phyloP scores from a whole-genome alignment of 2,113 vertebrate genomes.

The Eudyptes chrysolophus region DNA sequence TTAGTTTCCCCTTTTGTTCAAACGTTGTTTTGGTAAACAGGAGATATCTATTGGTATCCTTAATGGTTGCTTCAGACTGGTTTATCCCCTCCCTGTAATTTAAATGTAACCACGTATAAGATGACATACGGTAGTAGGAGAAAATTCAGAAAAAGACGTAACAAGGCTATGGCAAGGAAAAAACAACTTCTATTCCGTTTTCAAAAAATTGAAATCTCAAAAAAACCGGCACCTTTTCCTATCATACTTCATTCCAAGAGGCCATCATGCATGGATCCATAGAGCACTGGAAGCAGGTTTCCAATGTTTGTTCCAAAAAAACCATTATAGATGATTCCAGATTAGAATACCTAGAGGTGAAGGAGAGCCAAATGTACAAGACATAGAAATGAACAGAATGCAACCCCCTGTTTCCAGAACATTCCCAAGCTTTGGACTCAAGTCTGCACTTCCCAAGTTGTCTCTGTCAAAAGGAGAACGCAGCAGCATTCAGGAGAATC shows the following conservation, averaged over 20 bases:
- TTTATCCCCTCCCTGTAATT: neutral
- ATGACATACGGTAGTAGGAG: neutral
- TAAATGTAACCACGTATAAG: neutral
- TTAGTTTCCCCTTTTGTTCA: conserved; percentile 14
- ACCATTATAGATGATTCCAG: neutral
- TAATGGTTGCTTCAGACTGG: neutral
- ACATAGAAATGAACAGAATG: neutral
- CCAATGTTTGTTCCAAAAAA: neutral
- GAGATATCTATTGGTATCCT: neutral
- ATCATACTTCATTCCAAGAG: neutral
- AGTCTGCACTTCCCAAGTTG: neutral
- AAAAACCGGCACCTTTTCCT: neutral
- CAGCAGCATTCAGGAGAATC: neutral
- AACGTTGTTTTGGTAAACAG: neutral
- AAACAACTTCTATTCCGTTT: neutral
- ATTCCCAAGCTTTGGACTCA: neutral
- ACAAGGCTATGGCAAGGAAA: neutral
- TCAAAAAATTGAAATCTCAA: neutral
- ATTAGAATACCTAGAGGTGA: neutral
- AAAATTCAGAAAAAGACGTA: neutral
- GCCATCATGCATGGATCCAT: neutral
- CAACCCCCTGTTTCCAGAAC: neutral
- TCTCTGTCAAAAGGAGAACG: neutral
- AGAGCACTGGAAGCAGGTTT: neutral
- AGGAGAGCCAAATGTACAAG: neutral